phyloP scores from a whole-genome alignment of 1,140 invertebrate species.

The Lasioglossum baleicum region DNA sequence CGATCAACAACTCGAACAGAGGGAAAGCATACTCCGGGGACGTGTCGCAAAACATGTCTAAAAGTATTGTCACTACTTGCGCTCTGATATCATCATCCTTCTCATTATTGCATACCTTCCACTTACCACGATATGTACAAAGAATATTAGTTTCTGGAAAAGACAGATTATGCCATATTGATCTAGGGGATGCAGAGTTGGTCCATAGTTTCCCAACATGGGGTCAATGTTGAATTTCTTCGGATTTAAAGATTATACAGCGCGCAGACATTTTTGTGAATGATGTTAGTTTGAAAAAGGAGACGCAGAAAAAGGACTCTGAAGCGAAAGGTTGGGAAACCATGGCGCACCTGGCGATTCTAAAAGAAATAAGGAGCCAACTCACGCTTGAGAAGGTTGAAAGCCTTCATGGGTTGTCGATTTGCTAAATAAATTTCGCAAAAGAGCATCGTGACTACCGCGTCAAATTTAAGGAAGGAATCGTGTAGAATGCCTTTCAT shows the following conservation, averaged over 20 bases:
- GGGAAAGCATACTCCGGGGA: constrained; percentile 55
- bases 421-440: constrained; percentile 71
- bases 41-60: constrained; percentile 55
- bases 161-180: neutral
- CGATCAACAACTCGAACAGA: constrained; percentile 61
- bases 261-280: no score
- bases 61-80: constrained; percentile 51
- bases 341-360: no score
- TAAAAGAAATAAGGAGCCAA: constrained; percentile 8
- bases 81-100: constrained; percentile 43
- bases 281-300: no score
- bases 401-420: constrained; percentile 60
- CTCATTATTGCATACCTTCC: constrained; percentile 41
- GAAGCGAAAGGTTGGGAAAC: no score
- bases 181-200: neutral
- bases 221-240: no score
- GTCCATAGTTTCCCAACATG: no score
- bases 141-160: constrained; percentile 56
- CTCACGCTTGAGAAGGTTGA: constrained; percentile 67
- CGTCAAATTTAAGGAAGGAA: constrained; percentile 33
- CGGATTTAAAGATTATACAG: no score
- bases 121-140: constrained; percentile 41
- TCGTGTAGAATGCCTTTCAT: neutral
- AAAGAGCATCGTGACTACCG: constrained; percentile 58
- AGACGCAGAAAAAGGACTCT: no score